Conservation (phyloP, 2,888 invertebrate species). For the Heliconius charithonia region DNA sequence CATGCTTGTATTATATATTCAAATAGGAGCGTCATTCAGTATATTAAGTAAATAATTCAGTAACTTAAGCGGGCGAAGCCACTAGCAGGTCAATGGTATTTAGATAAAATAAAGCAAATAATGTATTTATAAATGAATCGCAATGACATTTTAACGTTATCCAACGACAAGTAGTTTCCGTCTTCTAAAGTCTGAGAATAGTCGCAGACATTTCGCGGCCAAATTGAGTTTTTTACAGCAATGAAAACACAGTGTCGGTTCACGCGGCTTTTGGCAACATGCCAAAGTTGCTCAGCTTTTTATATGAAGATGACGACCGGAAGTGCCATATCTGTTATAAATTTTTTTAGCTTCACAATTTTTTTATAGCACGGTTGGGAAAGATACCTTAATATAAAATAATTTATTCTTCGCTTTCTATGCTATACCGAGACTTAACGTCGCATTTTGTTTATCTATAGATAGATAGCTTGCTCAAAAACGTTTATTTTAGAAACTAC, state of each 20-base stretch:
- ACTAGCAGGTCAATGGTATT: no score
- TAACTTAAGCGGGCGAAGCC: not conserved
- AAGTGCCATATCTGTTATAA: not conserved
- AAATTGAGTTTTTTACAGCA: conserved; percentile 41
- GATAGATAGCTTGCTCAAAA: no score
- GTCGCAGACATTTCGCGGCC: conserved; percentile 32
- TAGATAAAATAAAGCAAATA: not conserved
- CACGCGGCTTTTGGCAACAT: conserved; percentile 59
- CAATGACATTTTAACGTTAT: conserved; percentile 20
- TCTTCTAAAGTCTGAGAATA: conserved; percentile 22
- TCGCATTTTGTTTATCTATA: no score
- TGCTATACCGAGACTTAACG: no score
- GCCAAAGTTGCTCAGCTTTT: conserved; percentile 56
- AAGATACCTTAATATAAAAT: no score
- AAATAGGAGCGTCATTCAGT: no score
- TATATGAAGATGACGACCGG: conserved; percentile 1
- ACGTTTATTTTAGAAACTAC: no score
- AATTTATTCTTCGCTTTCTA: no score
- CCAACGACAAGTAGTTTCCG: conserved; percentile 19
- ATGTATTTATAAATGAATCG: not conserved
- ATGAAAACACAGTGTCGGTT: conserved; percentile 55
- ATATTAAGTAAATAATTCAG: no score
- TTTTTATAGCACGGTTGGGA: no score
- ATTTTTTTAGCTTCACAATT: not conserved
- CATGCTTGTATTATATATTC: no score